A percentile compares a stretch with the other conserved stretches of the same genome.
These are phyloP conservation scores for Ophiodon elongatus DNA, from an alignment of 2,113 vertebrate species.

Conservation along the genomic window DNA sequence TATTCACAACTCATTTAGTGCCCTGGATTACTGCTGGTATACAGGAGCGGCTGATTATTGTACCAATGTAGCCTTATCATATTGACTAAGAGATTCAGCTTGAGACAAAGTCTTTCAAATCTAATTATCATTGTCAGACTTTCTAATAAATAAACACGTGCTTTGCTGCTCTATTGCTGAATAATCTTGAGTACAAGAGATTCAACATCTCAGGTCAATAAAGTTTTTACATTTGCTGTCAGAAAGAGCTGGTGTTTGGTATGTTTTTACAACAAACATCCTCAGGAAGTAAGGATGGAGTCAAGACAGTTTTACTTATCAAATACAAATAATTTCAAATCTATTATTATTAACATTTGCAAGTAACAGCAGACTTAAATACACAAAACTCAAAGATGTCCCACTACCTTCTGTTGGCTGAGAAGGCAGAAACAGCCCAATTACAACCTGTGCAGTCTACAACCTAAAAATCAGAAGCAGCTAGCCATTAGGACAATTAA, in stretches of 20 bases:
- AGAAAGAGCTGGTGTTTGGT: constrained; percentile 1
- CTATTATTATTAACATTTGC: not conserved
- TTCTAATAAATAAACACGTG: not conserved
- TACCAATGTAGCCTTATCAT: constrained; percentile 19
- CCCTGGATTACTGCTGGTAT: constrained; percentile 23
- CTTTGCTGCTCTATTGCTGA: not conserved
- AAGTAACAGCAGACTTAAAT: not conserved
- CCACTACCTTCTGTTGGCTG: not conserved
- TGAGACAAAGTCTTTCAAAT: constrained; percentile 2
- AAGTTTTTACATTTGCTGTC: not conserved
- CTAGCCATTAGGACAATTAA: not conserved
- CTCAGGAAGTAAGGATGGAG: not conserved
- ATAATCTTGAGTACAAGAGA: not conserved
- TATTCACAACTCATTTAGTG: constrained; percentile 63
- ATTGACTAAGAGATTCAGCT: not conserved
- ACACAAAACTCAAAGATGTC: not conserved
- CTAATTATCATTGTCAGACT: not conserved
- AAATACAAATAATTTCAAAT: not conserved
- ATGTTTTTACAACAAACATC: not conserved
- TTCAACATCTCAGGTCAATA: not conserved
- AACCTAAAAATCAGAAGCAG: not conserved
- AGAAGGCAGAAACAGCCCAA: not conserved
- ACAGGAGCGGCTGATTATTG: constrained; percentile 18
- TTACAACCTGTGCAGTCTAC: not conserved
- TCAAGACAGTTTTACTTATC: not conserved